These are phyloP conservation scores for Thymelicus sylvestris DNA, from an alignment of 2,888 invertebrate species.

Conservation along the genomic window DNA sequence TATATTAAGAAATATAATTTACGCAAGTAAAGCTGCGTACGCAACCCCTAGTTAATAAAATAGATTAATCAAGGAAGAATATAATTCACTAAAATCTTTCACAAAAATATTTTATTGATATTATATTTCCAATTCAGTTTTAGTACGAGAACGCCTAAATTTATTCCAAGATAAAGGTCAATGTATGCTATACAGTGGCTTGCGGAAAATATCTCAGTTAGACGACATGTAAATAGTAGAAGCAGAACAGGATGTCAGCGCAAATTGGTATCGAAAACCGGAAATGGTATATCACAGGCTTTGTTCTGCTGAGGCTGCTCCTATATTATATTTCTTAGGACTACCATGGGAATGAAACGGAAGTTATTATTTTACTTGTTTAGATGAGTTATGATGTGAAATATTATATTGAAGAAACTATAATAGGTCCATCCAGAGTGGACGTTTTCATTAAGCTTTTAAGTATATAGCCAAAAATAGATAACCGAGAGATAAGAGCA, in stretches of 20 bases:
- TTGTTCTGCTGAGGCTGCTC: constrained; percentile 43
- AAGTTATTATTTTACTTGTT: too few species aligned
- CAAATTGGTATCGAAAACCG: constrained; percentile 52
- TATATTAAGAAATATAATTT: too few species aligned
- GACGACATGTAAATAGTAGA: constrained; percentile 23
- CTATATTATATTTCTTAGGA: constrained; percentile 40
- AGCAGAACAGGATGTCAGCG: constrained; percentile 45
- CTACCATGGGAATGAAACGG: constrained; percentile 11
- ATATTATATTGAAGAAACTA: too few species aligned
- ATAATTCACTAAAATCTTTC: neutral
- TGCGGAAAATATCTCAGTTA: neutral
- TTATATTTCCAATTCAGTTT: constrained; percentile 7
- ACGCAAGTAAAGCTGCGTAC: too few species aligned
- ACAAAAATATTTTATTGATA: neutral
- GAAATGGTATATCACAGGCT: constrained; percentile 47
- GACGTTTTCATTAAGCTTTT: too few species aligned
- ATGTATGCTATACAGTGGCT: constrained; percentile 11
- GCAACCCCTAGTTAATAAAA: neutral
- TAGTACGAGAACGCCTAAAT: neutral
- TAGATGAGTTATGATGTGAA: too few species aligned
- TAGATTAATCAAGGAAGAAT: constrained; percentile 18
- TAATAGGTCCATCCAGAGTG: too few species aligned
- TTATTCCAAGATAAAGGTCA: constrained; percentile 5
- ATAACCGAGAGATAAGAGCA: too few species aligned
- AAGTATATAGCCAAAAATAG: too few species aligned